Conservation (phyloP, 2,888 invertebrate genomes). For the Tipula unca region DNA sequence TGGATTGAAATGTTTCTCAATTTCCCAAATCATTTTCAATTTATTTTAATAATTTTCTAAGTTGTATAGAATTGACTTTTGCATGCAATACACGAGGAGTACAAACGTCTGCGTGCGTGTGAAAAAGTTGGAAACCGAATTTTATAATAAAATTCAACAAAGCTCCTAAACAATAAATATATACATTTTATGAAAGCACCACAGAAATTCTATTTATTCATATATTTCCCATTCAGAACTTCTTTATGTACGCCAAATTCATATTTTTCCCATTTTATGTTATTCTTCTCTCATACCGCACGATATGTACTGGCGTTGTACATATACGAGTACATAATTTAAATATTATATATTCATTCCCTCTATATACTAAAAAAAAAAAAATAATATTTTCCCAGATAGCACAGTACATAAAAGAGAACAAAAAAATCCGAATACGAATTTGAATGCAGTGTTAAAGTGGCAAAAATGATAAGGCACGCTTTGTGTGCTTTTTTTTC, state of each 20-base stretch:
- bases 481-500: slow-evolving; percentile 24
- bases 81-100: not conserved
- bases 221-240: too few relatives aligned
- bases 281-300: not conserved
- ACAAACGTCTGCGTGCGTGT: not conserved
- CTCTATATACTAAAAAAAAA: not conserved
- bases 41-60: not conserved
- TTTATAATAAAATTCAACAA: not conserved
- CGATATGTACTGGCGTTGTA: not conserved
- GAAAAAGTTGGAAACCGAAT: not conserved
- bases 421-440: not conserved
- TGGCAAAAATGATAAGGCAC: slow-evolving; percentile 28
- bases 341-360: not conserved
- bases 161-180: not conserved
- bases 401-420: not conserved
- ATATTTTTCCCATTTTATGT: too few relatives aligned
- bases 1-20: not conserved
- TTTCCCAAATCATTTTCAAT: not conserved
- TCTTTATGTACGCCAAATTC: too few relatives aligned
- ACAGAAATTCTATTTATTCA: too few relatives aligned
- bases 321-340: not conserved
- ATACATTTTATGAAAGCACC: too few relatives aligned
- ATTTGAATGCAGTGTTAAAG: slow-evolving; percentile 23
- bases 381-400: slow-evolving; percentile 1
- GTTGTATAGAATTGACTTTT: not conserved